These are phyloP conservation scores for Poeciliopsis paucimaculata DNA, from an alignment of 2,797 vertebrate genomes.

Conservation along the genomic window DNA sequence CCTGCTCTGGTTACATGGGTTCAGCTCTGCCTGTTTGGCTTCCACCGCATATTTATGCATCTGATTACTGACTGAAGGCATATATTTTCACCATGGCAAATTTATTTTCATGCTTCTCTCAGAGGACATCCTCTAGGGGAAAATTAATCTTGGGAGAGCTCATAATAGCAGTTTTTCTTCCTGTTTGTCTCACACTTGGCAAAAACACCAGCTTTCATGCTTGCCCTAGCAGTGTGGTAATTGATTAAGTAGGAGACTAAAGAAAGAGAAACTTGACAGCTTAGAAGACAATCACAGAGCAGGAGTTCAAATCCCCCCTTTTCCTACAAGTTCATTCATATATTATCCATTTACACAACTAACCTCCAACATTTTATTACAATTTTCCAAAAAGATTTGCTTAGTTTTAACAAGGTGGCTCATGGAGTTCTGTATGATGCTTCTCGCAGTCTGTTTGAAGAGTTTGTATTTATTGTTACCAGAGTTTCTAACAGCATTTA, in stretches of 20 bases:
- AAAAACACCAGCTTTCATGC: constrained; percentile 38
- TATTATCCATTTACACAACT: not conserved
- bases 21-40: constrained; percentile 41
- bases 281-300: constrained; percentile 44
- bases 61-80: constrained; percentile 43
- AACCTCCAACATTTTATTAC: not conserved
- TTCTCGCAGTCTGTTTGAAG: not conserved
- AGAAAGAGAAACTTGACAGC: constrained; percentile 37
- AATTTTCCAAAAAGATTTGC: not conserved
- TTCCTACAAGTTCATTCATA: not conserved
- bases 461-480: not conserved
- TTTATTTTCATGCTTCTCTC: constrained; percentile 55
- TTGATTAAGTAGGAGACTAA: constrained; percentile 42
- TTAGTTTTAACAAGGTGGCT: not conserved
- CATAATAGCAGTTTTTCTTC: constrained; percentile 36
- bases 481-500: not conserved
- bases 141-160: constrained; percentile 40
- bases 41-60: constrained; percentile 39
- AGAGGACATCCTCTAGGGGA: constrained; percentile 28
- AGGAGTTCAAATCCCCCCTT: not conserved
- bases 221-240: constrained; percentile 16
- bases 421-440: not conserved
- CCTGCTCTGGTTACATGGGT: constrained; percentile 50
- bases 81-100: constrained; percentile 59
- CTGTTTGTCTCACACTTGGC: constrained; percentile 47